Percentiles rank a stretch among this genome's conserved stretches.
Evolutionary conservation across 1,140 invertebrate species (phyloP).

Genomic region (Drosophila ambigua): DNA sequence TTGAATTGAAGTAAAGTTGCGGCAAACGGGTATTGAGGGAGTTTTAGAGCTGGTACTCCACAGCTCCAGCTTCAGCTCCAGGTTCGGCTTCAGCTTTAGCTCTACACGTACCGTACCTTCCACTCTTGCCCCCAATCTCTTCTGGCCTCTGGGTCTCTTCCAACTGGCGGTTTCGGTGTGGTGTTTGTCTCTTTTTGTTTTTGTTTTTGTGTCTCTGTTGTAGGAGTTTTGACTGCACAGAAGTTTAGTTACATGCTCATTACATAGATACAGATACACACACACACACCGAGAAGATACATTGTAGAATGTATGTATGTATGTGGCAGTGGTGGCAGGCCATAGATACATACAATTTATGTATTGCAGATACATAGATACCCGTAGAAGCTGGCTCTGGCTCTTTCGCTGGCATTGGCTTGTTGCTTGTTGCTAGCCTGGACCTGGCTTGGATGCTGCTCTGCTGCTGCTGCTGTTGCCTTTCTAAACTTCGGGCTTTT

Average conservation of each 20-base stretch:
- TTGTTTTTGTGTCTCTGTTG: conserved; percentile 66
- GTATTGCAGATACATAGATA: conserved; percentile 74
- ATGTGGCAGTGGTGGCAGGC: conserved; percentile 39
- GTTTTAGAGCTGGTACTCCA: conserved; percentile 43
- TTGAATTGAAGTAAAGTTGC: conserved; percentile 77
- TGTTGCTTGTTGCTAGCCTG: conserved; percentile 30
- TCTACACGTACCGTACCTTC: background rate
- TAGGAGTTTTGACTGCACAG: conserved; percentile 80
- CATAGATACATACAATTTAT: conserved; percentile 69
- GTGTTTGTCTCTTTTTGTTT: conserved; percentile 43
- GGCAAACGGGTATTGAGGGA: conserved; percentile 76
- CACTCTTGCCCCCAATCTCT: background rate
- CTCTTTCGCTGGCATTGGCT: background rate
- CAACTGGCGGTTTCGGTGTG: conserved; percentile 11
- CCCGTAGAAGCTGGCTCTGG: conserved; percentile 26
- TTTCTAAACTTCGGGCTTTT: conserved; percentile 78
- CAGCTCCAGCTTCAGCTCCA: conserved; percentile 6
- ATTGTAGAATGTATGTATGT: conserved; percentile 51
- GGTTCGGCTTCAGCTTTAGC: conserved; percentile 11
- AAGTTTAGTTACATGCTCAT: conserved; percentile 81
- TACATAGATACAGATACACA: conserved; percentile 68
- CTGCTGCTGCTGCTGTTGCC: conserved; percentile 50
- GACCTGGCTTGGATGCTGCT: conserved; percentile 49
- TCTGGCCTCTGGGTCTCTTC: conserved; percentile 6
- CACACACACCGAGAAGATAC: conserved; percentile 32